These are phyloP conservation scores for Metaphire vulgaris DNA, from an alignment of 1,140 invertebrate genomes.

Conservation along the genomic window DNA sequence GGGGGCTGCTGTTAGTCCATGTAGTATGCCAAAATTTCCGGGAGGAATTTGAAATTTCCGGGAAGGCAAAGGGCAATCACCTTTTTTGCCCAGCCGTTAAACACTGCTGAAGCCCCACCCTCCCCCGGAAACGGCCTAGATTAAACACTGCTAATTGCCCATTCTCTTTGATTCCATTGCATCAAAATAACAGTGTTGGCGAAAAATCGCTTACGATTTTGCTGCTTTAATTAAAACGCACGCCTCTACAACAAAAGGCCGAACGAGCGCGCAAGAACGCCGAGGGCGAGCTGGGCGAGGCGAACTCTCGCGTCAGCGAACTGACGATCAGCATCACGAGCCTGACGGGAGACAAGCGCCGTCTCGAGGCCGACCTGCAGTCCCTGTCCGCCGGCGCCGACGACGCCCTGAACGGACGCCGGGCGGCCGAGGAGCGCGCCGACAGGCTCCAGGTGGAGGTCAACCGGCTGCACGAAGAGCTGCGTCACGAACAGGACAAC, in stretches of 20 bases:
- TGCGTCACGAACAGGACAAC: slow-evolving; percentile 51
- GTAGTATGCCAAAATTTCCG: too few relatives aligned
- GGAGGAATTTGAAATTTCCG: too few relatives aligned
- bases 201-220: too few relatives aligned
- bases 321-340: slow-evolving; percentile 42
- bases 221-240: too few relatives aligned
- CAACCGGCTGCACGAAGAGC: slow-evolving; percentile 47
- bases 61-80: too few relatives aligned
- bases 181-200: too few relatives aligned
- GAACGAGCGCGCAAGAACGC: slow-evolving; percentile 51
- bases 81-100: too few relatives aligned
- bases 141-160: too few relatives aligned
- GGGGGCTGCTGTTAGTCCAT: too few relatives aligned
- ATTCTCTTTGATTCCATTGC: too few relatives aligned
- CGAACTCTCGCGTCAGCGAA: slow-evolving; percentile 43
- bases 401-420: slow-evolving; percentile 72
- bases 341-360: slow-evolving; percentile 49
- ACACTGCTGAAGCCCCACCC: too few relatives aligned
- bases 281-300: slow-evolving; percentile 46
- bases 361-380: slow-evolving; percentile 47
- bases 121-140: too few relatives aligned
- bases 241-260: slow-evolving; percentile 37
- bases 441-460: slow-evolving; percentile 42
- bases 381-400: slow-evolving; percentile 76
- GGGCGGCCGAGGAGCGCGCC: slow-evolving; percentile 49